phyloP scores from a whole-genome alignment of 2,888 invertebrate genomes.

The Mamestra brassicae region DNA sequence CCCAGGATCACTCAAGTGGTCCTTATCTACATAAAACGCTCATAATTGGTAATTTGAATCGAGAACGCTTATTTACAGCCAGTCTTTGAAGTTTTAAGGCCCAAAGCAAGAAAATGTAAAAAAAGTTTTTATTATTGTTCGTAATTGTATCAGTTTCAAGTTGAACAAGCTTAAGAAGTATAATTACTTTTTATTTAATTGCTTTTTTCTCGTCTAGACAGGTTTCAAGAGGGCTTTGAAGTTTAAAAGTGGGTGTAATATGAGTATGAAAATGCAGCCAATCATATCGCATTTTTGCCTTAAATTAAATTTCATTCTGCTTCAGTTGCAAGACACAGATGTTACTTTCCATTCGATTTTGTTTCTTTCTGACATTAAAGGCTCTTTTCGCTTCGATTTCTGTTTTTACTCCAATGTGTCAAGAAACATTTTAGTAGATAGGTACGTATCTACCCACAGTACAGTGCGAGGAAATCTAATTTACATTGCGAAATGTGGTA shows the following conservation, averaged over 20 bases:
- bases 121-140: slow-evolving; percentile 48
- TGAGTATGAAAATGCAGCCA: background rate
- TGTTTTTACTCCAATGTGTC: slow-evolving; percentile 5
- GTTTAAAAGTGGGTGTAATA: slow-evolving; percentile 2
- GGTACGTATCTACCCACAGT: background rate
- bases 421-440: background rate
- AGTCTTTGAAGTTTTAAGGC: slow-evolving; percentile 42
- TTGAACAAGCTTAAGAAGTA: slow-evolving; percentile 24
- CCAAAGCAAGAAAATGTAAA: slow-evolving; percentile 32
- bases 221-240: slow-evolving; percentile 18
- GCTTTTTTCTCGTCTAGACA: slow-evolving; percentile 26
- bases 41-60: slow-evolving; percentile 29
- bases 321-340: background rate
- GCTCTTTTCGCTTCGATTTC: slow-evolving; percentile 12
- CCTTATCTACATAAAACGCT: background rate
- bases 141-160: slow-evolving; percentile 50
- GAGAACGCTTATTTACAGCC: slow-evolving; percentile 37
- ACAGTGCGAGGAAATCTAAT: slow-evolving; percentile 13
- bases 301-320: slow-evolving; percentile 1
- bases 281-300: background rate
- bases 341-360: background rate
- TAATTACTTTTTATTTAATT: slow-evolving; percentile 48
- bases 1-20: slow-evolving; percentile 5
- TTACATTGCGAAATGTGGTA: slow-evolving; percentile 17
- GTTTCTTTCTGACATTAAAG: slow-evolving; percentile 4